Evolutionary conservation across 2,797 vertebrate species (phyloP).

Genomic region (Squalus acanthias): DNA sequence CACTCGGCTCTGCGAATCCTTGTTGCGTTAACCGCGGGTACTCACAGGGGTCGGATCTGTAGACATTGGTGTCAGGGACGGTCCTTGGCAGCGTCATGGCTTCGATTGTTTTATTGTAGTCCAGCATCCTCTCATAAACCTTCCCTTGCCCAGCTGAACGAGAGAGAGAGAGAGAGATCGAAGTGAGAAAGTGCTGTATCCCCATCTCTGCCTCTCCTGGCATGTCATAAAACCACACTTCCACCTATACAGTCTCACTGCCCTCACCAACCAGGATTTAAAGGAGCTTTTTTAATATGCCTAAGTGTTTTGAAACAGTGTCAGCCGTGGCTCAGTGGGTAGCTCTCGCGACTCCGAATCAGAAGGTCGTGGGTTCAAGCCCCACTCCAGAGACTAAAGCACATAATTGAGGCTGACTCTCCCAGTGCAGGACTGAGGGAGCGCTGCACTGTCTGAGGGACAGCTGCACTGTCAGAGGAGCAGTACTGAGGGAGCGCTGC

Average conservation of each 20-base stretch:
- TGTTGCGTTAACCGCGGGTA: constrained; percentile 32
- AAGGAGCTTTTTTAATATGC: background rate
- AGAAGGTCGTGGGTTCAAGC: background rate
- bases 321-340: background rate
- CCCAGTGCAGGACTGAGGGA: background rate
- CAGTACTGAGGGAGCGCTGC: no score
- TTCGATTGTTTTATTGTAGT: constrained; percentile 90
- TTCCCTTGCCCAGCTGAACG: constrained; percentile 86
- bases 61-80: constrained; percentile 89
- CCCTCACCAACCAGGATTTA: background rate
- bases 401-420: background rate
- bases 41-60: constrained; percentile 82
- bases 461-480: no score
- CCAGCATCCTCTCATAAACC: constrained; percentile 83
- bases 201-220: background rate
- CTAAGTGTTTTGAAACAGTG: background rate
- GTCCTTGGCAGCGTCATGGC: constrained; percentile 78
- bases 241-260: background rate
- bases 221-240: background rate
- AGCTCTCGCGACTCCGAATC: no score
- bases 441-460: no score
- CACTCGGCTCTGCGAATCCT: background rate
- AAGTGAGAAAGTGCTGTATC: background rate
- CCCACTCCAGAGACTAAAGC: background rate
- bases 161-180: background rate